Conservation (phyloP, 2,888 invertebrate genomes). For the Troglohyphantes excavatus region DNA sequence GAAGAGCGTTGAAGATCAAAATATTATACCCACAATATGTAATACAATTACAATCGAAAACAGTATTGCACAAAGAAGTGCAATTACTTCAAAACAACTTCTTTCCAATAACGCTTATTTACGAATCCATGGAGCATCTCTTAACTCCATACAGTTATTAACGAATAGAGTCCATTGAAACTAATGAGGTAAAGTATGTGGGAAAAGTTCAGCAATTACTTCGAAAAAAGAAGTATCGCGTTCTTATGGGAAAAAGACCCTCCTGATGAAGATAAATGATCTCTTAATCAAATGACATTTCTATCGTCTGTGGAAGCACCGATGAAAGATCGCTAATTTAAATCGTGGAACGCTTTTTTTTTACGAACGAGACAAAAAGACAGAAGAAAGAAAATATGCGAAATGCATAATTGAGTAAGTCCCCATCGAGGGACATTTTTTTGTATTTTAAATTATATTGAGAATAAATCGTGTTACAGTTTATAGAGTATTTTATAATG, state of each 20-base stretch:
- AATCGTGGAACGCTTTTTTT: not conserved
- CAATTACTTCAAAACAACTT: too few species aligned
- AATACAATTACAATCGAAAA: too few species aligned
- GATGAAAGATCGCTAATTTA: not conserved
- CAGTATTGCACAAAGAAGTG: too few species aligned
- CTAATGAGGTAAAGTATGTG: not conserved
- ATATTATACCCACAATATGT: too few species aligned
- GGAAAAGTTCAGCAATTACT: not conserved
- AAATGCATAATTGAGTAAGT: not conserved
- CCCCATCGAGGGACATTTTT: too few species aligned
- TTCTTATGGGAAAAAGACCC: not conserved
- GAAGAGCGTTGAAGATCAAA: too few species aligned
- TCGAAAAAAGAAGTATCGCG: not conserved
- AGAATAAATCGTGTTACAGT: too few species aligned
- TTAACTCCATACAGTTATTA: not conserved
- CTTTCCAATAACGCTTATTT: too few species aligned
- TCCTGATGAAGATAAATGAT: not conserved
- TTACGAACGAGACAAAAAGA: not conserved
- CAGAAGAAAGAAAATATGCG: not conserved
- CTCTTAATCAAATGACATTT: not conserved
- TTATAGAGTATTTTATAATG: too few species aligned
- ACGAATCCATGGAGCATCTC: too few species aligned
- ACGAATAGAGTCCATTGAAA: not conserved
- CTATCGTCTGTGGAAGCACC: not conserved
- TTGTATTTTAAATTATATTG: too few species aligned